These are phyloP conservation scores for Sebastes umbrosus DNA, from an alignment of 2,797 vertebrate species.

Conservation along the genomic window DNA sequence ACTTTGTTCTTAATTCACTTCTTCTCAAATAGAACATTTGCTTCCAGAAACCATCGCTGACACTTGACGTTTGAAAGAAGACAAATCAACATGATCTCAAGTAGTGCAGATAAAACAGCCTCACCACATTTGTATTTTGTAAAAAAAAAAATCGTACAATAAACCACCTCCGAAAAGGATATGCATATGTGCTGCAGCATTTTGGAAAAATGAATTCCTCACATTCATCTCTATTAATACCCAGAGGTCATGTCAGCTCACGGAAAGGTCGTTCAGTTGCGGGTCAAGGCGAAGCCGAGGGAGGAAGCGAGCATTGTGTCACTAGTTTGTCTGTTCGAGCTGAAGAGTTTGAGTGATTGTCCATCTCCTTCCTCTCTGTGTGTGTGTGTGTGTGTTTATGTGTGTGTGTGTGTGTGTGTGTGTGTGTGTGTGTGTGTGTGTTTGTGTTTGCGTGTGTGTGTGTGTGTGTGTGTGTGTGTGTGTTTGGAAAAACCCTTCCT, in stretches of 20 bases:
- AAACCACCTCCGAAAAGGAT: not conserved
- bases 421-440: too few relatives aligned
- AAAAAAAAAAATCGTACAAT: not conserved
- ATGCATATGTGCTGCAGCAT: not conserved
- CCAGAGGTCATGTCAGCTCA: conserved; percentile 7
- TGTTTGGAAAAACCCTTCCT: not conserved
- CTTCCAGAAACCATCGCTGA: not conserved
- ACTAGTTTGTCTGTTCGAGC: not conserved
- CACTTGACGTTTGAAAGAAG: not conserved
- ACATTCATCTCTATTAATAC: conserved; percentile 26
- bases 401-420: too few relatives aligned
- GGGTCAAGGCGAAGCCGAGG: conserved; percentile 3
- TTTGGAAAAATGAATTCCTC: not conserved
- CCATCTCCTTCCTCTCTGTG: not conserved
- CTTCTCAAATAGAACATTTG: not conserved
- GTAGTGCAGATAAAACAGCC: not conserved
- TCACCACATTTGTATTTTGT: not conserved
- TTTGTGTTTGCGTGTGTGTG: not conserved
- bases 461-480: not conserved
- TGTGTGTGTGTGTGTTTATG: not conserved
- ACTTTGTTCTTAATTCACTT: not conserved
- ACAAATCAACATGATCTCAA: not conserved
- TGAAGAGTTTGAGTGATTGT: not conserved
- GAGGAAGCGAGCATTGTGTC: conserved; percentile 47
- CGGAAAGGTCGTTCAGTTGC: not conserved